Evolutionary conservation across 2,797 vertebrate species (phyloP), one percentile per base, ranked within the genome.

Genomic region (Melanotaenia parkinsoni): DNA sequence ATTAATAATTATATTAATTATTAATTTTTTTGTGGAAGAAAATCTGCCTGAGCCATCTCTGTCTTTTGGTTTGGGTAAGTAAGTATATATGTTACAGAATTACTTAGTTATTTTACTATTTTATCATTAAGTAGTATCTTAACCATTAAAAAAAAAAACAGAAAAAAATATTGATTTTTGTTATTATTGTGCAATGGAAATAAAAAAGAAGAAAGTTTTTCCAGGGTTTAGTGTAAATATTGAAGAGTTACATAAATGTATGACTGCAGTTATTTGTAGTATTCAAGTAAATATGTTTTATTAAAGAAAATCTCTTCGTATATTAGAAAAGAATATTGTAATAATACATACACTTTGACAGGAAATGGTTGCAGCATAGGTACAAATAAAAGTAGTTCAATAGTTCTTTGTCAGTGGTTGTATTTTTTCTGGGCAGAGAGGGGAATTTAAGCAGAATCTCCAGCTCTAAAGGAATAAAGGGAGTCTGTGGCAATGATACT

Each of bases 401-500:
- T 5, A 59, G 63, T 72, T 81, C 28, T 73, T 69, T 80, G 67
- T 79, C 58, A 35, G 62, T 72, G 57, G 69, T 57, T 78, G 69
- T 58, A 51, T 85, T 85, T 73, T 60, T 72, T 77, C 70, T 60
- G 58, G 76, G 62, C 58, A 75, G 63, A 72, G 62, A 72, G 72
- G 76, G 37, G 77, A 87, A 71, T 90, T 81, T 81, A 86, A 79
- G 85, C 83, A 80, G 71, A 89, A 88, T 91, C 71, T 84, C 71
- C 13, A 45, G 85, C 83, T 89, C 79, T 74, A 70, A 65, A 77
- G 80, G 85, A 89, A 84, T 89, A 86, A 80, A 82, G 74, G 76
- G 72, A 86, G 85, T 88, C 82, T 90, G 81, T 81, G 74, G 83
- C 72, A 54, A 83, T 88, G 86, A 91, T 85, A 83, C 87, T 89